phyloP scores from a whole-genome alignment of 2,113 vertebrate genomes.

The Cyphomyrus discorhynchus region DNA sequence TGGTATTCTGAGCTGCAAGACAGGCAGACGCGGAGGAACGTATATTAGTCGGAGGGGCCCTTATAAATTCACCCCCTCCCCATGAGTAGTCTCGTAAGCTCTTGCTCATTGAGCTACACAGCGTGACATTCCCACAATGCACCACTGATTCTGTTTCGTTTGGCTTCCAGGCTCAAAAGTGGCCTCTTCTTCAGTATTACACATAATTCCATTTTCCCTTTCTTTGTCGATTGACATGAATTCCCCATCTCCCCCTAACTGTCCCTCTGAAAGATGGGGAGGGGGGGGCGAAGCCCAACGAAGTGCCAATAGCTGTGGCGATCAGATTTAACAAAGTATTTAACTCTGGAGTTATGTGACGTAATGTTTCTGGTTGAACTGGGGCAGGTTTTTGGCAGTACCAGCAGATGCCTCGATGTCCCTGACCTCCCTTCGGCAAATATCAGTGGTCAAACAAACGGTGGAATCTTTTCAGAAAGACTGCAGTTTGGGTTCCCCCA shows the following conservation, averaged over 20 bases:
- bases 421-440: neutral
- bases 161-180: slow-evolving; percentile 42
- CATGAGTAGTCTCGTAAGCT: neutral
- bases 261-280: neutral
- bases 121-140: neutral
- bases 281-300: neutral
- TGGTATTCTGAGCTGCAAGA: slow-evolving; percentile 80
- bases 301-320: neutral
- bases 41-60: neutral
- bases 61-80: neutral
- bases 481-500: neutral
- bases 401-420: neutral
- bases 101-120: neutral
- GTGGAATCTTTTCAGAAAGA: neutral
- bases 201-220: neutral
- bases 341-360: neutral
- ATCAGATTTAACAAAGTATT: neutral
- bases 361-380: neutral
- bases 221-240: neutral
- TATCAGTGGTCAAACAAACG: neutral
- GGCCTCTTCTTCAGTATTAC: slow-evolving; percentile 17
- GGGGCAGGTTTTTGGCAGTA: neutral
- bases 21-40: slow-evolving; percentile 27
- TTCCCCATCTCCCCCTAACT: neutral
- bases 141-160: slow-evolving; percentile 45